Conservation (phyloP, 2,797 vertebrate genomes). For the Carcharodon carcharias region DNA sequence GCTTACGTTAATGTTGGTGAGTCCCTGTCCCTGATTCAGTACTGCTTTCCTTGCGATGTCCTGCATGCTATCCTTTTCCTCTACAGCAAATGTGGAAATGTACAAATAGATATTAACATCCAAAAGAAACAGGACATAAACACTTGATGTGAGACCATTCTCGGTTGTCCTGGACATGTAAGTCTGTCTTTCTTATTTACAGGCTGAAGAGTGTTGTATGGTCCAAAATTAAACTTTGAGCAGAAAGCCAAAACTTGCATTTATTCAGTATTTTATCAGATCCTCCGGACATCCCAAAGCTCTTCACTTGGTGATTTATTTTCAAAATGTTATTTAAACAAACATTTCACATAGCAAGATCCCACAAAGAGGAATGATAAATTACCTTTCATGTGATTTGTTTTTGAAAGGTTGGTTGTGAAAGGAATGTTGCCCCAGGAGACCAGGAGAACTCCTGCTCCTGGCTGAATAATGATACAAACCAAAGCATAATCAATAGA, state of each 20-base stretch:
- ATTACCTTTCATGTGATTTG: not conserved
- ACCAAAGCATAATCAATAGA: not conserved
- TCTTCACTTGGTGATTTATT: not conserved
- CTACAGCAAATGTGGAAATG: not conserved
- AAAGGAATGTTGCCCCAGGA: not conserved
- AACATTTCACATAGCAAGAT: not conserved
- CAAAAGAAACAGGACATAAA: not conserved
- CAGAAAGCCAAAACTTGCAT: not conserved
- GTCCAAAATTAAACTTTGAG: conserved; percentile 30
- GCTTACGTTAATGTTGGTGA: not conserved
- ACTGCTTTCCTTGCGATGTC: not conserved
- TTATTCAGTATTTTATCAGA: not conserved
- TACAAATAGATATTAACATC: not conserved
- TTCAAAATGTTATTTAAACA: not conserved
- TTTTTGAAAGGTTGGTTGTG: not conserved
- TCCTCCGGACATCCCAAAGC: not conserved
- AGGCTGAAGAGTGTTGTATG: conserved; percentile 39
- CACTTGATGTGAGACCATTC: not conserved
- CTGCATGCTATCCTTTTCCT: not conserved
- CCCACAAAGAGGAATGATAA: not conserved
- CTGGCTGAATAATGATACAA: not conserved
- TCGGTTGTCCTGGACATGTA: not conserved
- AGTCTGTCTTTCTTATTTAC: not conserved
- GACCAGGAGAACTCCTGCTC: not conserved
- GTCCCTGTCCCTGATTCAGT: not conserved